phyloP scores from a whole-genome alignment of 2,888 invertebrate species.

The Branchellion lobata region DNA sequence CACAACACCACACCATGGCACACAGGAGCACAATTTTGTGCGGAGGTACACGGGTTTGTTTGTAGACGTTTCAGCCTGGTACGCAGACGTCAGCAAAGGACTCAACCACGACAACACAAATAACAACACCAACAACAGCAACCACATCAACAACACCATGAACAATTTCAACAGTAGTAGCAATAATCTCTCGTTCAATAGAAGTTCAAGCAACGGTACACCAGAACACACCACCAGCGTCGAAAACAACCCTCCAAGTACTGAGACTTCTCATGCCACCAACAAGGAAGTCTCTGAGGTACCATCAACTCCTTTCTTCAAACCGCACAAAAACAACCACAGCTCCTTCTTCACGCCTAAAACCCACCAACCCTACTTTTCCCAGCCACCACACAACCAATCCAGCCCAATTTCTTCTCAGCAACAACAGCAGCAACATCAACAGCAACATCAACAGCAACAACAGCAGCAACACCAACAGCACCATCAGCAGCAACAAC shows the following conservation, averaged over 20 bases:
- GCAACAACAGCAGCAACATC: too few species aligned
- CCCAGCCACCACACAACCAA: neutral
- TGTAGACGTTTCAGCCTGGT: slow-evolving; percentile 79
- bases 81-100: slow-evolving; percentile 36
- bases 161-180: neutral
- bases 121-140: neutral
- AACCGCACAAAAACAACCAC: too few species aligned
- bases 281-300: neutral
- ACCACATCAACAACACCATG: neutral
- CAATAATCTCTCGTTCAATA: too few species aligned
- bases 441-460: neutral
- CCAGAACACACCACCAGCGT: neutral
- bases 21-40: slow-evolving; percentile 78
- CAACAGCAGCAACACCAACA: too few species aligned
- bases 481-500: too few species aligned
- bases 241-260: neutral
- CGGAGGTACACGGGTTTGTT: slow-evolving; percentile 72
- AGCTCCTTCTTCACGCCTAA: too few species aligned
- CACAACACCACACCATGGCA: slow-evolving; percentile 1
- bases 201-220: neutral
- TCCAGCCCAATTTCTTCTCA: too few species aligned
- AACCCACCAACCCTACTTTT: too few species aligned
- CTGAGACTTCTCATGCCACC: neutral
- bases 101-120: slow-evolving; percentile 4
- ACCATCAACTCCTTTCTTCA: too few species aligned